Base-by-base conservation (phyloP, 2,888 invertebrate species). In the Baccha elongata region DNA sequence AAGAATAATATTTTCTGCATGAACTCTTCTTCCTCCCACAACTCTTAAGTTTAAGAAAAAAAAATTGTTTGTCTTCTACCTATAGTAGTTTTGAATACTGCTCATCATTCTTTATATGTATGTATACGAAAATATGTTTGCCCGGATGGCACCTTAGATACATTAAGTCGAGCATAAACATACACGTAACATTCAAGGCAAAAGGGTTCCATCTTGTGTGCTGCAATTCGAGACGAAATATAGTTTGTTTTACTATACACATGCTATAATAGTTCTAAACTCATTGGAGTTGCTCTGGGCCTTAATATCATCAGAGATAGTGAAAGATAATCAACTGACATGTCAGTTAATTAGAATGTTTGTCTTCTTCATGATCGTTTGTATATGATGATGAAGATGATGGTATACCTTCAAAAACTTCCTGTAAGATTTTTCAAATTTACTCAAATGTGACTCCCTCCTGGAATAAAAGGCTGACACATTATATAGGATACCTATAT, bases 1-100 rank as follows among this genome's bases (percentile, higher is more conserved):
- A 78, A 52, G 83, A 83, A 69, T 78, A 78, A 73, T 76, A 48
- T 76, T 81, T 81, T 67, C 76, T 81, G 81, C 81, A 48, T 81
- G 76, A 81, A 76, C 62, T 79, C 79, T 65, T 75, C 42, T 44
- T 55, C 65, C 69, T 72, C 52, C 65, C 17, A 42, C 65, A 40
- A 46, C 37, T 48, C 1, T 37, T 32, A 32, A 19, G 19, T 37
- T 15, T 40, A 15, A 32, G 11, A 13, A 55, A 68, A 32, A 50
- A 26, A 68, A 68, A 46, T 11, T 15, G n/a, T n/a, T 6, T 32
- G n/a, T 53, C 35, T 37, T 35, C 23, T 53, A 35, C 53, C 62
- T 68, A 32, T 37, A 46, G 60, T 67, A 71, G 40, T 72, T 67
- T 76, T 76, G 53, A 75, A 69, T 58, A 64, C 19, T 53, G 67